Conservation (phyloP, 2,797 vertebrate genomes). For the Sylvia borin region DNA sequence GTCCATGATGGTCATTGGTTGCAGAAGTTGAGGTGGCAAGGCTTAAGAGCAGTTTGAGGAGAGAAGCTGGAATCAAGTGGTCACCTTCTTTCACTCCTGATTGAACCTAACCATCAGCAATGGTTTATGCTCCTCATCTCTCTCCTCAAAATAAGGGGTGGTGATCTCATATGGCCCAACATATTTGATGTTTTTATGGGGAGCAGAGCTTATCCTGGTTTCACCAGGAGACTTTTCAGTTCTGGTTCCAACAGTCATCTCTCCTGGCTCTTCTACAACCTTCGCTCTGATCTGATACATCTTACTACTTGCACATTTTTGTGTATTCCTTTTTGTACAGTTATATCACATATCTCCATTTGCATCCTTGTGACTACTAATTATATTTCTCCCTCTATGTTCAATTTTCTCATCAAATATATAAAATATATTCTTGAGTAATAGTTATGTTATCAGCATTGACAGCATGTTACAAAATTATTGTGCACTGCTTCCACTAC, state of each 20-base stretch:
- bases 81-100: background rate
- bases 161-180: fast-evolving
- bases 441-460: background rate
- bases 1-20: background rate
- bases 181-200: background rate
- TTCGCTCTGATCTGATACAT: background rate
- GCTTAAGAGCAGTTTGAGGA: background rate
- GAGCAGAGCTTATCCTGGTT: background rate
- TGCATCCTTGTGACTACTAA: fast-evolving
- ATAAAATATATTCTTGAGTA: background rate
- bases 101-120: background rate
- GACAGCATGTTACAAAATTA: background rate
- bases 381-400: background rate
- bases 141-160: background rate
- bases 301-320: background rate
- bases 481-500: background rate
- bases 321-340: background rate
- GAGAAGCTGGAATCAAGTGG: background rate
- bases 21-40: background rate
- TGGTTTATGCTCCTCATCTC: background rate
- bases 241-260: background rate
- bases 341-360: background rate
- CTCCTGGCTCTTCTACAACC: background rate
- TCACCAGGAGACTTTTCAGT: background rate
- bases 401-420: background rate